Percentiles rank a stretch among this genome's conserved stretches.
These are phyloP conservation scores for Aradus depressus DNA, from an alignment of 2,888 invertebrate genomes.

Conservation along the genomic window DNA sequence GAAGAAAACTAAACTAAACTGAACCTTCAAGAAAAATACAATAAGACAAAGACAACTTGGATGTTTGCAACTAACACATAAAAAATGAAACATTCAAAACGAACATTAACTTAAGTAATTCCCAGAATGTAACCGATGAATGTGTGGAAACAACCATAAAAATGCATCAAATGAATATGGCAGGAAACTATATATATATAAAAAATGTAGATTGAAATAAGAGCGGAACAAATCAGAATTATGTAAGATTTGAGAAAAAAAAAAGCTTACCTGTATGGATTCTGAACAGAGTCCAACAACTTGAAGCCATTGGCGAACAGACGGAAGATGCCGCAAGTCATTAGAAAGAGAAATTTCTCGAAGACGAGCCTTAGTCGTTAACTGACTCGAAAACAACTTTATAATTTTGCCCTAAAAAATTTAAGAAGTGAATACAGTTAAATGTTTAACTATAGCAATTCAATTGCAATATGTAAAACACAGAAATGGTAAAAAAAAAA, in stretches of 20 bases:
- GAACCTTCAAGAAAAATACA: too few species aligned
- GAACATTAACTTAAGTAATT: too few species aligned
- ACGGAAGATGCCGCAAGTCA: constrained; percentile 61
- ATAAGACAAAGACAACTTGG: too few species aligned
- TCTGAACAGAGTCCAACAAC: constrained; percentile 73
- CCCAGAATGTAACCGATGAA: too few species aligned
- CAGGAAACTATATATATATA: too few species aligned
- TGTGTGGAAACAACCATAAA: background rate
- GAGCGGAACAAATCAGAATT: too few species aligned
- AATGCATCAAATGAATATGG: constrained; percentile 1
- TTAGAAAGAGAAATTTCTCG: constrained; percentile 49
- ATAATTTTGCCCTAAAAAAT: constrained; percentile 75
- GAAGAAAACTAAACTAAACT: too few species aligned
- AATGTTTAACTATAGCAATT: background rate
- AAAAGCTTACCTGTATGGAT: constrained; percentile 50
- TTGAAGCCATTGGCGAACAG: constrained; percentile 79
- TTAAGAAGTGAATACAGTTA: constrained; percentile 9
- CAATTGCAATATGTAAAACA: background rate
- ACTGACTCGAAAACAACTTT: constrained; percentile 81
- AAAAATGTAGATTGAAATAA: too few species aligned
- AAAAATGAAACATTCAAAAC: too few species aligned
- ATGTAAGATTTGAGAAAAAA: too few species aligned
- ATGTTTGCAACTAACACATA: too few species aligned
- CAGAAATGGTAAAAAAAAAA: background rate
- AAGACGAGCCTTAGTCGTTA: constrained; percentile 73